phyloP scores from a whole-genome alignment of 1,140 invertebrate species.

The Reticulitermes speratus region DNA sequence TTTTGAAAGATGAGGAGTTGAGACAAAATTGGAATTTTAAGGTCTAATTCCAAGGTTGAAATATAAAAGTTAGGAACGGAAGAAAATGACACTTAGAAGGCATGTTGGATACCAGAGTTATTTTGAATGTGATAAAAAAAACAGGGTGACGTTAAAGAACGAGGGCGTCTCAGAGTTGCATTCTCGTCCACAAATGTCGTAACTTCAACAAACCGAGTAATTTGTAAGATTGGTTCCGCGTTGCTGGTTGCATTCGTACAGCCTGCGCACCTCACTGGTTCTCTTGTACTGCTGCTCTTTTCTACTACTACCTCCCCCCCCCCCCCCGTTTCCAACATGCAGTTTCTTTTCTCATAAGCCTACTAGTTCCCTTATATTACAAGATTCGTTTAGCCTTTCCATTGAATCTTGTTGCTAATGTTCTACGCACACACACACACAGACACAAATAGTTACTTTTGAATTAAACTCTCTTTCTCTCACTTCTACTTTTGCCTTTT shows the following conservation, averaged over 20 bases:
- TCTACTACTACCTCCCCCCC: neutral
- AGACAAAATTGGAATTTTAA: conserved; percentile 21
- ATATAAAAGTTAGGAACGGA: conserved; percentile 35
- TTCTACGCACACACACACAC: neutral
- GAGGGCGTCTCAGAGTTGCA: conserved; percentile 39
- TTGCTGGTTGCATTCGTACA: neutral
- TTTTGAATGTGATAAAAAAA: conserved; percentile 33
- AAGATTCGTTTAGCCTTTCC: neutral
- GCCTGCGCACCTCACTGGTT: neutral
- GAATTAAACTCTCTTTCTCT: conserved; percentile 27
- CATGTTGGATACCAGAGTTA: neutral
- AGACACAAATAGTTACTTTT: conserved; percentile 25
- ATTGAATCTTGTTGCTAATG: neutral
- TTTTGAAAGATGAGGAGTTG: neutral
- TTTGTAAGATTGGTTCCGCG: conserved; percentile 44
- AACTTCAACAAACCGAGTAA: conserved; percentile 37
- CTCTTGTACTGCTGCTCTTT: neutral
- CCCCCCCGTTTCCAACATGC: neutral
- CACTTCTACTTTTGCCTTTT: conserved; percentile 23
- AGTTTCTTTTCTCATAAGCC: neutral
- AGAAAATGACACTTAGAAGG: neutral
- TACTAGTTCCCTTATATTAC: neutral
- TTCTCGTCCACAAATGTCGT: conserved; percentile 35
- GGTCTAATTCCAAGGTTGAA: conserved; percentile 39
- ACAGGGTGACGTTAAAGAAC: conserved; percentile 38